Conservation (phyloP, 2,888 invertebrate species). For the Pyrrhia umbra region DNA sequence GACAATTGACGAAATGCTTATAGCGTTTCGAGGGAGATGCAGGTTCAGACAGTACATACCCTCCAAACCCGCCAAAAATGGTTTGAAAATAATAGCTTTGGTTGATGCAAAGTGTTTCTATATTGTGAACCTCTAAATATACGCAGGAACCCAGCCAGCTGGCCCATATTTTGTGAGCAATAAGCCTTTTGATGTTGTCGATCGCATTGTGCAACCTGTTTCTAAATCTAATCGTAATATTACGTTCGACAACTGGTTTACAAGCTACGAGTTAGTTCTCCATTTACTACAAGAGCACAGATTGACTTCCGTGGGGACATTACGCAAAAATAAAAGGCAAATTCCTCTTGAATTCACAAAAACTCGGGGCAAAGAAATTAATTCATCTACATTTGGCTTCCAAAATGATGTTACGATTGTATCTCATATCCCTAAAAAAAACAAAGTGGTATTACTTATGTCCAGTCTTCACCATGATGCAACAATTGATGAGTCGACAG, state of each 20-base stretch:
- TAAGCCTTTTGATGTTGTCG: conserved; percentile 38
- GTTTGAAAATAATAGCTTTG: conserved; percentile 50
- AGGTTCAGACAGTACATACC: conserved; percentile 44
- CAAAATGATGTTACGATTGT: conserved; percentile 21
- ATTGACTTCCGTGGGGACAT: conserved; percentile 18
- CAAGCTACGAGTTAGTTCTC: conserved; percentile 27
- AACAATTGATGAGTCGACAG: conserved; percentile 9
- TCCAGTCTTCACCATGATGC: conserved; percentile 24
- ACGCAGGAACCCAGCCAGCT: conserved; percentile 50
- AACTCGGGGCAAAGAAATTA: neutral
- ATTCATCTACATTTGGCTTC: conserved; percentile 18
- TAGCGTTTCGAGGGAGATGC: conserved; percentile 49
- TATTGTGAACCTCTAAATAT: conserved; percentile 49
- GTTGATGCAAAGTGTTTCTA: conserved; percentile 50
- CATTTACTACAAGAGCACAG: conserved; percentile 31
- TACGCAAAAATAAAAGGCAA: conserved; percentile 18
- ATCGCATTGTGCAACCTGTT: conserved; percentile 24
- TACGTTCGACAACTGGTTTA: conserved; percentile 33
- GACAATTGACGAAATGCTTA: conserved; percentile 39
- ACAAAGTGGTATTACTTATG: conserved; percentile 19
- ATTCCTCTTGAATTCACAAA: conserved; percentile 1
- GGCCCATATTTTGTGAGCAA: conserved; percentile 39
- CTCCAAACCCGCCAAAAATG: conserved; percentile 51
- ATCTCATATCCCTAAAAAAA: conserved; percentile 20
- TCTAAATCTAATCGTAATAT: conserved; percentile 28